Base-by-base conservation (phyloP, 2,797 vertebrate species). In the Myioborus melanocephalus region DNA sequence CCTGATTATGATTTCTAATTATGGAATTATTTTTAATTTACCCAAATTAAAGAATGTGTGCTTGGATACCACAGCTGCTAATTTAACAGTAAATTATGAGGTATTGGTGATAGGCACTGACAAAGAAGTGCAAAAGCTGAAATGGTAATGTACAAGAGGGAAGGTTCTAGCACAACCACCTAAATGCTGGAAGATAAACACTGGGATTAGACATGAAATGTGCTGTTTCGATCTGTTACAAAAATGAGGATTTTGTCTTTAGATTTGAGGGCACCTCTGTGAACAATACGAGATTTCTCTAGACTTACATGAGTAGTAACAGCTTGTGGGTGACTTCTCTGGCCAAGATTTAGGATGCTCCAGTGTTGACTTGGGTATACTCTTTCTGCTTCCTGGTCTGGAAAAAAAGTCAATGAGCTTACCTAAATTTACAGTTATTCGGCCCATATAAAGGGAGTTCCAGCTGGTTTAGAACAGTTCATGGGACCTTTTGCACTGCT, bases 31-130 rank as follows among this genome's bases (percentile, higher is more conserved):
- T 92, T 87, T 39, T 59, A 24, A 37, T 68, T 84, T 37, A 71
- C 39, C 14, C 59, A 60, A 41, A 19, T 60, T 88, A 50, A 35
- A 59, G 72, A 91, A 59, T 8, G 13, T 41, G 12, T 91, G 32
- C 18, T 21, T 81, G 1, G 76, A 35, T 44, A 37, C 4, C 46
- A 55, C 18, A 46, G 46, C 34, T 91, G 55, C 46, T 90, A 41
- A 72, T 65, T 72, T 56, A 70, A 47, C 43, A 14, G 14, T 68
- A 82, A 52, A 49, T 75, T 27, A 66, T 53, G 59, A 59, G 12
- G 10, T 79, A 47, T 12, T 0, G 0, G 15, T 63, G 37, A 39
- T 34, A 32, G 0, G 2, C 39, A 49, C 18, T 56, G 59, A 39
- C 47, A 47, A 10, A 28, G 20, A 79, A 53, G 22, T 34, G 56